These are phyloP conservation scores for Parthenolecanium corni DNA, from an alignment of 2,888 invertebrate species.

Conservation along the genomic window DNA sequence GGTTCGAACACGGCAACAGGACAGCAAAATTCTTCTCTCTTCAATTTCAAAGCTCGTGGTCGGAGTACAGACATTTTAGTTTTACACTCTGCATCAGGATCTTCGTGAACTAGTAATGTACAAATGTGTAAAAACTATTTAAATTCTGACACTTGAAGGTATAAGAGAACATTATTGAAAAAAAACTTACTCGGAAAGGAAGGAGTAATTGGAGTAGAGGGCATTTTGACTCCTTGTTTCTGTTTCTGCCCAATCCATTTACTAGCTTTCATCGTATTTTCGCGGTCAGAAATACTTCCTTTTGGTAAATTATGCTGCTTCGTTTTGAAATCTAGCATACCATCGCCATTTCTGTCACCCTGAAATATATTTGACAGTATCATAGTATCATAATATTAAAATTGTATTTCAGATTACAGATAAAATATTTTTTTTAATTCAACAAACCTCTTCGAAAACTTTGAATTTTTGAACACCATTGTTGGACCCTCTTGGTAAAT, in stretches of 20 bases:
- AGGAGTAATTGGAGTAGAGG: conserved; percentile 36
- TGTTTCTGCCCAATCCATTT: conserved; percentile 46
- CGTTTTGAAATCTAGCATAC: background rate
- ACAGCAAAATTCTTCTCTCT: conserved; percentile 44
- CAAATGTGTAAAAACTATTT: background rate
- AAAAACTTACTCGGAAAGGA: conserved; percentile 42
- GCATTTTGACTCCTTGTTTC: conserved; percentile 12
- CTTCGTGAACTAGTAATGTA: conserved; percentile 49
- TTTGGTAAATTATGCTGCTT: conserved; percentile 17
- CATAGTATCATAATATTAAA: no score
- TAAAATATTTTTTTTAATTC: no score
- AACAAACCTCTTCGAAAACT: conserved; percentile 19
- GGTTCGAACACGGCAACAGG: conserved; percentile 52
- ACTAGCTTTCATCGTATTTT: conserved; percentile 58
- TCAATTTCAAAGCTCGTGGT: conserved; percentile 34
- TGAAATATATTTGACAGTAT: no score
- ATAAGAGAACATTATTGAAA: background rate
- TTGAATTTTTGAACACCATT: conserved; percentile 5
- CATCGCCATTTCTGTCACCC: background rate
- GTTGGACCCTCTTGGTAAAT: background rate
- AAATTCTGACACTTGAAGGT: background rate
- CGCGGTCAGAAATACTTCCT: conserved; percentile 43
- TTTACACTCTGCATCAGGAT: conserved; percentile 40
- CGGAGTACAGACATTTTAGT: conserved; percentile 34
- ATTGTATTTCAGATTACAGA: no score